phyloP scores from a whole-genome alignment of 2,888 invertebrate genomes.

The Galeruca laticollis region DNA sequence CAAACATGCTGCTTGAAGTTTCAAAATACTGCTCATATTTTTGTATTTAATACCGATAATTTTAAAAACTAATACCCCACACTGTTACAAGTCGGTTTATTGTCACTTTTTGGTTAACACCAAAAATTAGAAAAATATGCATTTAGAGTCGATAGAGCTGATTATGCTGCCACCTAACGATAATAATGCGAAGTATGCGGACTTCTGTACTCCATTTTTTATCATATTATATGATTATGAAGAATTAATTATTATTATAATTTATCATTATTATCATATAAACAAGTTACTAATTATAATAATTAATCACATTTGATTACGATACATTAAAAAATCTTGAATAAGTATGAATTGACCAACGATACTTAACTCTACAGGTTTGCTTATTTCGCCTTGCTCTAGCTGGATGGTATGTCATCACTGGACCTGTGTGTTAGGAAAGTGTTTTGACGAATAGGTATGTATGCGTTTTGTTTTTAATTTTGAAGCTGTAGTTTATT shows the following conservation, averaged over 20 bases:
- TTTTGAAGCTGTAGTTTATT: too few species aligned
- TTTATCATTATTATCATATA: too few species aligned
- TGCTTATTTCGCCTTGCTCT: too few species aligned
- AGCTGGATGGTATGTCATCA: too few species aligned
- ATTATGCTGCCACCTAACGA: constrained; percentile 3
- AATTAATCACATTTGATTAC: too few species aligned
- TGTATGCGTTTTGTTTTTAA: too few species aligned
- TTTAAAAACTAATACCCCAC: constrained; percentile 7
- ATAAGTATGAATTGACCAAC: too few species aligned
- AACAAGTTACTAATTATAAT: too few species aligned
- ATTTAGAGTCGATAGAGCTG: constrained; percentile 16
- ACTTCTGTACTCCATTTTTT: background rate
- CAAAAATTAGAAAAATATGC: constrained; percentile 17
- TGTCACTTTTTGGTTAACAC: constrained; percentile 20
- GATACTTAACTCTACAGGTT: too few species aligned
- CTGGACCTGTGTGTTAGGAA: too few species aligned
- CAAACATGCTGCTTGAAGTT: constrained; percentile 19
- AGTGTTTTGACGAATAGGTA: too few species aligned
- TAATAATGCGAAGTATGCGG: background rate
- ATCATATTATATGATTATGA: background rate
- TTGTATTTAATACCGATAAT: constrained; percentile 1
- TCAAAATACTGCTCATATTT: constrained; percentile 31
- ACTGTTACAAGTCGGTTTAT: constrained; percentile 4
- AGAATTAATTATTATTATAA: background rate
- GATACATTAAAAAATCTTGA: too few species aligned